These are phyloP conservation scores for Mantis religiosa DNA, from an alignment of 2,888 invertebrate genomes.

Conservation along the genomic window DNA sequence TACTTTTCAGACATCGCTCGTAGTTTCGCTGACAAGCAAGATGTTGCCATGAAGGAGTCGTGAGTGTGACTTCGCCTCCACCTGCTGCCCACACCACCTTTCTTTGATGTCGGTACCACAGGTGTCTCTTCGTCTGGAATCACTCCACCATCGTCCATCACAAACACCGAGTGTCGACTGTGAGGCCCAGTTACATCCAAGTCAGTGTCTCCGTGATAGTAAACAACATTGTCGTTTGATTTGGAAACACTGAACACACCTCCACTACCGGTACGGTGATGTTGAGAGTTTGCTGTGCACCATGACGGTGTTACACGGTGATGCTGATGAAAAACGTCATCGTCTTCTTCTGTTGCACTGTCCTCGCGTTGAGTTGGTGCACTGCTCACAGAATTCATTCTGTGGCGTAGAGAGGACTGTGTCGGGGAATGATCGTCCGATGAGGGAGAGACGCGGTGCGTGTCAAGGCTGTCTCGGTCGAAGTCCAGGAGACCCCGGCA, in stretches of 20 bases:
- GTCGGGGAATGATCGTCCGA: background rate
- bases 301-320: background rate
- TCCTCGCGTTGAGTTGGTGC: background rate
- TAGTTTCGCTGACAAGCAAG: constrained; percentile 65
- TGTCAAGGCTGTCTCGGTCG: constrained; percentile 25
- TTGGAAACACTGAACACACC: constrained; percentile 22
- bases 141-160: background rate
- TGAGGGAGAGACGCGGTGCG: background rate
- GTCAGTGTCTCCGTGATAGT: background rate
- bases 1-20: constrained; percentile 70
- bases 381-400: background rate
- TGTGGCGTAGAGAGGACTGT: background rate
- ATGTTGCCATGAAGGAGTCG: constrained; percentile 43
- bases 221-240: constrained; percentile 28
- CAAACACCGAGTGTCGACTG: background rate
- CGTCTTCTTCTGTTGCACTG: constrained; percentile 32
- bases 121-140: background rate
- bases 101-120: background rate
- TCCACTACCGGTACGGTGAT: constrained; percentile 28
- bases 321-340: constrained; percentile 20
- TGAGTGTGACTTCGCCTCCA: background rate
- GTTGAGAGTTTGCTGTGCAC: background rate
- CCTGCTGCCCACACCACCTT: background rate
- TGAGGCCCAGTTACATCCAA: background rate
- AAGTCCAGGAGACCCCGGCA: constrained; percentile 21